A percentile compares a stretch with the other conserved stretches of the same genome.
Evolutionary conservation across 64 coral and sea anemone species (phyloP).

Genomic region (Dendrophyllia cribrosa): DNA sequence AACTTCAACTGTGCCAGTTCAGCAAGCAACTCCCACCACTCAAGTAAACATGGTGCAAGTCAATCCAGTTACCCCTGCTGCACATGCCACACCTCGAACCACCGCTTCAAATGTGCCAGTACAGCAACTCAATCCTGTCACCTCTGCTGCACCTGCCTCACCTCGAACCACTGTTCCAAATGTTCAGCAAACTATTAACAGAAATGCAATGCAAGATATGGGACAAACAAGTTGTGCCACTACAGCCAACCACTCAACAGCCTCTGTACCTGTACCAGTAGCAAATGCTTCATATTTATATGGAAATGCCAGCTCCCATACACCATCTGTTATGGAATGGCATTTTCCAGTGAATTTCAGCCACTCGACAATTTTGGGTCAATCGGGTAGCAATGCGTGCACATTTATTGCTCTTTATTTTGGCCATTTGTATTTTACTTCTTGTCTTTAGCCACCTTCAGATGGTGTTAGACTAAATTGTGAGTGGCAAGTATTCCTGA

Average conservation of each 20-base stretch:
- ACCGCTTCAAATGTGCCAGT: not conserved
- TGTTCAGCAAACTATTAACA: too few species aligned
- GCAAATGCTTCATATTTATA: conserved; percentile 12
- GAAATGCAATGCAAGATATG: too few species aligned
- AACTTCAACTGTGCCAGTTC: not conserved
- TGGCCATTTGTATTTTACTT: conserved; percentile 2
- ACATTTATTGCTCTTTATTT: conserved; percentile 41
- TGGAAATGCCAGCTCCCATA: not conserved
- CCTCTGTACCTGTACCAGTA: too few species aligned
- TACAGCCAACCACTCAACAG: too few species aligned
- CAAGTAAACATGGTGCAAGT: not conserved
- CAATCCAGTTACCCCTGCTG: too few species aligned
- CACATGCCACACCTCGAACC: not conserved
- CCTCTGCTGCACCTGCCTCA: not conserved
- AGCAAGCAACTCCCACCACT: not conserved
- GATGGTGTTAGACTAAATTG: not conserved
- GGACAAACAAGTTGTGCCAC: too few species aligned
- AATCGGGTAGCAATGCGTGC: conserved; percentile 49
- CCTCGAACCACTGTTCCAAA: not conserved
- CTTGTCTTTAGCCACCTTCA: not conserved
- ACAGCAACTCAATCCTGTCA: not conserved
- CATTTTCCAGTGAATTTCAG: not conserved
- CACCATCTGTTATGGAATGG: conserved; percentile 2
- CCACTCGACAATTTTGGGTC: conserved; percentile 2
- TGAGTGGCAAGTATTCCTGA: not conserved